Evolutionary conservation across 2,888 invertebrate species (phyloP).

Genomic region (Deroplatys truncata): DNA sequence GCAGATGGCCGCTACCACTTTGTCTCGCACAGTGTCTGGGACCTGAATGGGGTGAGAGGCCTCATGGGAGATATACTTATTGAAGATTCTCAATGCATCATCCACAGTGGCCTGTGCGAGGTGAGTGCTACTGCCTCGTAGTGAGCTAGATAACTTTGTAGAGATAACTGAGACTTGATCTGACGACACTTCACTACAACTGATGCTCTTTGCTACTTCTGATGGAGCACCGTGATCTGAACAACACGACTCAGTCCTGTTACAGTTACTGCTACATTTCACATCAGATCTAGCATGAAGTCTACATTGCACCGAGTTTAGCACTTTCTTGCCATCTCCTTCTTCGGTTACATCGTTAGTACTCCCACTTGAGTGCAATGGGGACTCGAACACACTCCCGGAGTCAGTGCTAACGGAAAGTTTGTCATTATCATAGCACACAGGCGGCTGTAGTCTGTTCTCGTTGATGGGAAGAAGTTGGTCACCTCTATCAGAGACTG

Average conservation of each 20-base stretch:
- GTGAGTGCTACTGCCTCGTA: background rate
- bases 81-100: slow-evolving; percentile 68
- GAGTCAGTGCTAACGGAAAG: slow-evolving; percentile 45
- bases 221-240: background rate
- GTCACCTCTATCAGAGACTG: slow-evolving; percentile 36
- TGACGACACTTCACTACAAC: background rate
- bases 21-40: slow-evolving; percentile 54
- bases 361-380: slow-evolving; percentile 30
- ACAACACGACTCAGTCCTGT: background rate
- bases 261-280: background rate
- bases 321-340: background rate
- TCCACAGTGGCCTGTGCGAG: slow-evolving; percentile 39
- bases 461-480: slow-evolving; percentile 20
- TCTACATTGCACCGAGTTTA: background rate
- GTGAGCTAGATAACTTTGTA: background rate
- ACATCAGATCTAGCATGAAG: background rate
- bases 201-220: background rate
- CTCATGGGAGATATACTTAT: slow-evolving; percentile 71
- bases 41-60: slow-evolving; percentile 57
- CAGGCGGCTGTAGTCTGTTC: background rate
- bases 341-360: slow-evolving; percentile 5
- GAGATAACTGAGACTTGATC: background rate
- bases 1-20: slow-evolving; percentile 63
- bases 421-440: slow-evolving; percentile 33
- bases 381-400: slow-evolving; percentile 42